phyloP scores from a whole-genome alignment of 2,797 vertebrate genomes.

The Tragelaphus oryx region DNA sequence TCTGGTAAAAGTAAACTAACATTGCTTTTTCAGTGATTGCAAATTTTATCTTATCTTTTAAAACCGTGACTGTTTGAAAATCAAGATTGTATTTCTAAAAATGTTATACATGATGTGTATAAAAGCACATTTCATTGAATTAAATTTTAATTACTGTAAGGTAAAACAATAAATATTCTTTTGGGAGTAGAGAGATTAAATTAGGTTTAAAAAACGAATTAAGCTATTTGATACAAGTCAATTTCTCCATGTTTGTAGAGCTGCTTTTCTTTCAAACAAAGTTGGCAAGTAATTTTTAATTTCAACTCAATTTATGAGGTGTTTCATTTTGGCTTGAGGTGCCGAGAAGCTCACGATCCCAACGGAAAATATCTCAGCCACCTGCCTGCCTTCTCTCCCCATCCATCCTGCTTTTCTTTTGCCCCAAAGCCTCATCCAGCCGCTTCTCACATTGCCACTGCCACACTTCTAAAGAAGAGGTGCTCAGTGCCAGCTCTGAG shows the following conservation, averaged over 20 bases:
- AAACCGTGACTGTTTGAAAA: not conserved
- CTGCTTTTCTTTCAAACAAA: slow-evolving; percentile 27
- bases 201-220: not conserved
- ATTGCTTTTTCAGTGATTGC: not conserved
- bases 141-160: slow-evolving; percentile 32
- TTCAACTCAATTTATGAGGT: not conserved
- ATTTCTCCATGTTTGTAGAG: not conserved
- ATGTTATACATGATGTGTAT: not conserved
- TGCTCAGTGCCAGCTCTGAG: not conserved
- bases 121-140: not conserved
- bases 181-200: not conserved
- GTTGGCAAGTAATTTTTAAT: not conserved
- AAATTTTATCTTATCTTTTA: slow-evolving; percentile 31
- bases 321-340: not conserved
- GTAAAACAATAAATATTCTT: slow-evolving; percentile 24
- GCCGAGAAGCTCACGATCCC: not conserved
- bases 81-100: slow-evolving; percentile 5
- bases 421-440: not conserved
- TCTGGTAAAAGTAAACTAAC: slow-evolving; percentile 8
- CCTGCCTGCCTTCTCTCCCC: not conserved
- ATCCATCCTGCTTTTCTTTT: not conserved
- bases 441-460: not conserved
- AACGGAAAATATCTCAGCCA: not conserved
- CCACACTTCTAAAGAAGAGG: not conserved
- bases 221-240: not conserved